Evolutionary conservation across 1,140 invertebrate species (phyloP).

Genomic region (Drosophila mojavensis): DNA sequence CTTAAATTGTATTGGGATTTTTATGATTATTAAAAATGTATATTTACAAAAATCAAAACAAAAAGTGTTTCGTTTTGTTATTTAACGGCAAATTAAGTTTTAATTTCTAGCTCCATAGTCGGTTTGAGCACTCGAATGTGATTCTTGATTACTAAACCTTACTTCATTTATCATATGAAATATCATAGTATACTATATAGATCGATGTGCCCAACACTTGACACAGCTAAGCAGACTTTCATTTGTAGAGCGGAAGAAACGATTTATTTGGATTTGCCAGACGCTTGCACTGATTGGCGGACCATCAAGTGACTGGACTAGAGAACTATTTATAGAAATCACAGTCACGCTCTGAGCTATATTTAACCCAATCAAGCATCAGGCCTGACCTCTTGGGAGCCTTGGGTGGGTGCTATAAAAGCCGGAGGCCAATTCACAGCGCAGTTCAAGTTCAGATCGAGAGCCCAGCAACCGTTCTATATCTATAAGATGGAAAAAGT

Average conservation of each 20-base stretch:
- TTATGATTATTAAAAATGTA: no score
- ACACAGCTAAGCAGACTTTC: neutral
- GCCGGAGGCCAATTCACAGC: slow-evolving; percentile 6
- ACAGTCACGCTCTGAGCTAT: slow-evolving; percentile 45
- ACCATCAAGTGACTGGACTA: slow-evolving; percentile 2
- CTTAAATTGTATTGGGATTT: no score
- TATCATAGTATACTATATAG: no score
- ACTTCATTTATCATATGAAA: no score
- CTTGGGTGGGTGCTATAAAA: slow-evolving; percentile 50
- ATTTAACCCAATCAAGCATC: slow-evolving; percentile 63
- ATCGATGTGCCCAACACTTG: neutral
- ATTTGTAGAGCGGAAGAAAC: neutral
- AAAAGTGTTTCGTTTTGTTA: no score
- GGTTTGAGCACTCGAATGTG: no score
- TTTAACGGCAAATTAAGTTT: no score
- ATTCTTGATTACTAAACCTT: no score
- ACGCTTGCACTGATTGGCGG: neutral
- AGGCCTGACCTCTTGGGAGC: slow-evolving; percentile 20
- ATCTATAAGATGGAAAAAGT: neutral
- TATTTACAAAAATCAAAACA: no score
- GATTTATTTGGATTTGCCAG: slow-evolving; percentile 3
- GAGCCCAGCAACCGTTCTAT: neutral
- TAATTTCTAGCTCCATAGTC: no score
- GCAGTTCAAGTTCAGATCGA: slow-evolving; percentile 40
- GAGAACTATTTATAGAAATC: slow-evolving; percentile 57